Conservation (phyloP, 2,797 vertebrate genomes). For the Muscicapa comitata region DNA sequence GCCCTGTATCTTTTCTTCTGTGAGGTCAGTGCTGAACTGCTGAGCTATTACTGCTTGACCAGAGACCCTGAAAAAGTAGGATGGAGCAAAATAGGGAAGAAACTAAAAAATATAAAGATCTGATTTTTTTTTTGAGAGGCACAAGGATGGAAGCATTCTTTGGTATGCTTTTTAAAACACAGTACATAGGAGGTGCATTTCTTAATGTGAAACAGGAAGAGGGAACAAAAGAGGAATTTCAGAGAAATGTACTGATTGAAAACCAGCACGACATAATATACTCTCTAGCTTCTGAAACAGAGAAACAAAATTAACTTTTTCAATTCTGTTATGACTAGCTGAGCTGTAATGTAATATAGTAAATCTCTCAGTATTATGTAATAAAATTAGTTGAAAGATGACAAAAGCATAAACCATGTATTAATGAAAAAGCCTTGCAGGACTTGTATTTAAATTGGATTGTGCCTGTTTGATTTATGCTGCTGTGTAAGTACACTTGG, state of each 20-base stretch:
- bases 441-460: conserved; percentile 37
- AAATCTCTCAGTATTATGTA: conserved; percentile 42
- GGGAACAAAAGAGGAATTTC: neutral
- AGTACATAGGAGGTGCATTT: neutral
- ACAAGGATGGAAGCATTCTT: neutral
- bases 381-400: conserved; percentile 57
- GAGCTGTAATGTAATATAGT: conserved; percentile 4
- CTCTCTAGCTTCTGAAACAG: neutral
- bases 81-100: neutral
- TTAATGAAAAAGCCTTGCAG: conserved; percentile 52
- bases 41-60: neutral
- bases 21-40: neutral
- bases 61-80: neutral
- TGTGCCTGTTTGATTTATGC: conserved; percentile 43
- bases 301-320: conserved; percentile 34
- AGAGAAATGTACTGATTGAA: neutral
- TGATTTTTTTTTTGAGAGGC: neutral
- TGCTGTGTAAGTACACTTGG: neutral
- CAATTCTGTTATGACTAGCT: conserved; percentile 20
- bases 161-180: neutral
- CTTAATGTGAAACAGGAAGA: neutral
- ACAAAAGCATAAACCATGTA: conserved; percentile 42
- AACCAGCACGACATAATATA: neutral
- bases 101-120: neutral
- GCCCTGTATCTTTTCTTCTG: rapidly evolving